These are phyloP conservation scores for Himalopsyche kuldschensis DNA, from an alignment of 2,888 invertebrate genomes.

Conservation along the genomic window DNA sequence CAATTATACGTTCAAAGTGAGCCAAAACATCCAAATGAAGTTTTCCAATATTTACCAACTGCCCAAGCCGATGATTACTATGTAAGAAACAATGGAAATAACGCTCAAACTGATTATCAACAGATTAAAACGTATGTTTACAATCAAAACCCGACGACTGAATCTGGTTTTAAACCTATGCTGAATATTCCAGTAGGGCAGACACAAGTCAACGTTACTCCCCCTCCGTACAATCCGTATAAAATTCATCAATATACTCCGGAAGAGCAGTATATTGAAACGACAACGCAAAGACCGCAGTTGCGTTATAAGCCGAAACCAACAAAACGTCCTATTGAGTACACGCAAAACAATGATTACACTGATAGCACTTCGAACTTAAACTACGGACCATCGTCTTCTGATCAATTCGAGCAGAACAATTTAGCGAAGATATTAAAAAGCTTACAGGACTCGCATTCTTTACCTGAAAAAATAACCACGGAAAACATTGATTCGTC, in stretches of 20 bases:
- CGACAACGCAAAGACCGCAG: slow-evolving; percentile 23
- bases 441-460: slow-evolving; percentile 73
- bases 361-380: slow-evolving; percentile 16
- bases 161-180: slow-evolving; percentile 36
- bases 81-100: neutral
- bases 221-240: slow-evolving; percentile 3
- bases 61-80: neutral
- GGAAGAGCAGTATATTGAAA: neutral
- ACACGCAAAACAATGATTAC: slow-evolving; percentile 38
- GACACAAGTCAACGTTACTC: slow-evolving; percentile 2
- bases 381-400: slow-evolving; percentile 30
- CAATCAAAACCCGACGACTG: slow-evolving; percentile 24
- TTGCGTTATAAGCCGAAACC: slow-evolving; percentile 20
- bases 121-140: slow-evolving; percentile 17
- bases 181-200: slow-evolving; percentile 1
- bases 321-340: slow-evolving; percentile 4
- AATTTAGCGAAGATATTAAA: slow-evolving; percentile 64
- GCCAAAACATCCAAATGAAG: slow-evolving; percentile 40
- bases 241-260: neutral
- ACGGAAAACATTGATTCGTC: slow-evolving; percentile 78
- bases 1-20: slow-evolving; percentile 40
- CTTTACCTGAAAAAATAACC: slow-evolving; percentile 74
- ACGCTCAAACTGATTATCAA: neutral
- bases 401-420: slow-evolving; percentile 33
- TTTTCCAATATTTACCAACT: slow-evolving; percentile 20